Base-by-base conservation (phyloP, 1,140 invertebrate species). In the Plutomurus gul region DNA sequence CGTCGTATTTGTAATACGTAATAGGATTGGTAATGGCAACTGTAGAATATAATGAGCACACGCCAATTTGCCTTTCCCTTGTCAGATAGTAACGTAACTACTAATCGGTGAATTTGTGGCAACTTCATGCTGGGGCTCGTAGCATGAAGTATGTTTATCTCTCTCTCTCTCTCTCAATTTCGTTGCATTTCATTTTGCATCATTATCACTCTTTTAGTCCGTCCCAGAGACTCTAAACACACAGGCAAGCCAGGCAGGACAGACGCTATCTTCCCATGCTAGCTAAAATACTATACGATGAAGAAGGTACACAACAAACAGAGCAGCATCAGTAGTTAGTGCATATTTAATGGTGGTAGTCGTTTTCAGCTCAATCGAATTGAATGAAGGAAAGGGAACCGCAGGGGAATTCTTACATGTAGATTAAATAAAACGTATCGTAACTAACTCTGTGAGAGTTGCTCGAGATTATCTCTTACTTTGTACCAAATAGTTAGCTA, bases 91-190 rank as follows among this genome's bases (percentile, higher is more conserved):
- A 65, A 65, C 56, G 4, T 36, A 33, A 13, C 11, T 43, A 65
- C 56, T 75, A 75, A 49, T 36, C 25, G n/a, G 39, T 46, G 37
- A 49, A 47, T 75, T 20, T 49, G 18, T 75, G 73, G 43, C 10
- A 47, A 75, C 73, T 75, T 75, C 43, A 75, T 75, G 73, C 73
- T 75, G 73, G 73, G 73, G 73, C 73, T 75, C 73, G 73, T 75
- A 75, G 73, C 73, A 75, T 75, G 43, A 75, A 75, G 46, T n/a
- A n/a, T n/a, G n/a, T n/a, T n/a, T n/a, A n/a, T n/a, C n/a, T 75
- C 73, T 75, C 43, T 36, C 20, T 47, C 73, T 27, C 18, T 75
- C 40, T 4, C n/a, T 43, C n/a, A 10, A 43, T 43, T 43, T 43
- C 39, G n/a, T 43, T n/a, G 7, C n/a, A 13, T 43, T n/a, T n/a